Percentiles rank a stretch among this genome's conserved stretches.
phyloP scores from a whole-genome alignment of 2,888 invertebrate species.

The Trachelus stipa region DNA sequence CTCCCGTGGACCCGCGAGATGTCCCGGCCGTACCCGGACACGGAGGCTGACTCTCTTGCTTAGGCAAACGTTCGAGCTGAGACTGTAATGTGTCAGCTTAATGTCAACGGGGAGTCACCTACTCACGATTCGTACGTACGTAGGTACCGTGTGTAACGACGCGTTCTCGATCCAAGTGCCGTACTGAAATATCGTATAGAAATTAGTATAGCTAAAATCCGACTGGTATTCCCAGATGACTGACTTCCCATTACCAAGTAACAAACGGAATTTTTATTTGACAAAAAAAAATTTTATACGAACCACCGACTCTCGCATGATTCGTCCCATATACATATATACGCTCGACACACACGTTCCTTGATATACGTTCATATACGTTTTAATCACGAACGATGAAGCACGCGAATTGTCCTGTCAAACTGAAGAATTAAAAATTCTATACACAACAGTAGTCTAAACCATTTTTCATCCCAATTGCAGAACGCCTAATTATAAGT shows the following conservation, averaged over 20 bases:
- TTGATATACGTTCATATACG: too few relatives aligned
- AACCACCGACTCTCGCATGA: background rate
- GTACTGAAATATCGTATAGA: background rate
- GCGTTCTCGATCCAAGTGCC: background rate
- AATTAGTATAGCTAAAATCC: background rate
- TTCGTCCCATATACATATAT: background rate
- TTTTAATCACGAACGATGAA: too few relatives aligned
- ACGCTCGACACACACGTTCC: too few relatives aligned
- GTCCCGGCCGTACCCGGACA: constrained; percentile 15
- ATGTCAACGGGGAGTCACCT: constrained; percentile 46
- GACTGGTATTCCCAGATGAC: background rate
- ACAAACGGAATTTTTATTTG: constrained; percentile 24
- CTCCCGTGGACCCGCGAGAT: constrained; percentile 17
- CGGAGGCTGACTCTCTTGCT: constrained; percentile 29
- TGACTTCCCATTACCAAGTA: background rate
- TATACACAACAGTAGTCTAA: background rate
- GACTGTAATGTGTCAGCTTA: constrained; percentile 51
- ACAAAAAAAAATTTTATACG: background rate
- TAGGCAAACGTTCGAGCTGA: constrained; percentile 27
- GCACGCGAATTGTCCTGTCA: too few relatives aligned
- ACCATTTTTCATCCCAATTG: background rate
- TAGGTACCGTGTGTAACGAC: background rate
- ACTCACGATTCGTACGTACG: constrained; percentile 29
- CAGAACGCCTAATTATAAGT: background rate
- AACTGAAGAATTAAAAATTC: too few relatives aligned